Evolutionary conservation across 2,888 invertebrate species (phyloP), one percentile per base, ranked within the genome.

Genomic region (Tipula lateralis): DNA sequence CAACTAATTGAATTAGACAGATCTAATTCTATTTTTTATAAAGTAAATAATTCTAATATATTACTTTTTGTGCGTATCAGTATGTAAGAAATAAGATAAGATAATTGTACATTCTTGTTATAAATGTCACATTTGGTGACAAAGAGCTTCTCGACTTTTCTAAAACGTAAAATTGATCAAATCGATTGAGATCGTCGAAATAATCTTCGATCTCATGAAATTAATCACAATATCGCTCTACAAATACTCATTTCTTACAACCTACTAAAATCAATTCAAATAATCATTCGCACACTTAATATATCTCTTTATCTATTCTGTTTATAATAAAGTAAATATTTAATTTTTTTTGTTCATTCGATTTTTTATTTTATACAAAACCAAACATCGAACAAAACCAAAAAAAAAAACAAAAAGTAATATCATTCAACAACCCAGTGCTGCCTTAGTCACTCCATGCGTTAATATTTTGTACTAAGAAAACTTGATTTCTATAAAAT

Each of bases 401-500:
- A 24, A 66, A 12, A 39, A 39, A 39, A 9, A 39, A 66, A 66
- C 9, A 50, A 66, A 66, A 66, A 66, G 1, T 66, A 24, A 24
- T 66, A 66, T 66, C 66, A 66, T 66, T 66, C 66, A 66, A 66
- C 9, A 66, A 66, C 66, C 24, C 7, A 66, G 66, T 66, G 66
- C 66, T 66, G 66, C 66, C 66, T 66, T 66, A 66, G 24, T 66
- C 66, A 66, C 19, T 66, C 24, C 66, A 1, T 24, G 12, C 66
- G 66, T 66, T 66, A 66, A 66, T 66, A 66, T 66, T 66, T 24
- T 24, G 66, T 66, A 66, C 66, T 66, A 66, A 24, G 24, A 82
- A 82, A 82, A 82, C 82, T 82, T 82, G 82, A 83, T 83, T 83
- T 83, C 19, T 83, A 83, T n/a, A 83, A 83, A 83, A 34, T 83